Conservation (phyloP, 1,140 invertebrate species). For the Vanessa tameamea region DNA sequence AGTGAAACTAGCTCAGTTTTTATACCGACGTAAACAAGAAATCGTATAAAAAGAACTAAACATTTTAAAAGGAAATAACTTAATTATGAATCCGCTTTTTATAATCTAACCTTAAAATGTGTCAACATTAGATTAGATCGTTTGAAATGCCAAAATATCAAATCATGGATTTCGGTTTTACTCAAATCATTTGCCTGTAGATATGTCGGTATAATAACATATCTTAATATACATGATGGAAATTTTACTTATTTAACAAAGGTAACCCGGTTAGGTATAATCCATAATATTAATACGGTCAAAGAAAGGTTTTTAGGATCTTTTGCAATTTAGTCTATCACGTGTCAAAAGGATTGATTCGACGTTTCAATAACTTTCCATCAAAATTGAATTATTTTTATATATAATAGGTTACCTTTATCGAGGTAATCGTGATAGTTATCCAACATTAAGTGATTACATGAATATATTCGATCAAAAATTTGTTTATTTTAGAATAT, state of each 20-base stretch:
- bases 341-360: no score
- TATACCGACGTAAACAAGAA: background rate
- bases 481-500: no score
- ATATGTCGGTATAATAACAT: background rate
- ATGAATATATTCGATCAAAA: no score
- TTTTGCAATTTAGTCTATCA: no score
- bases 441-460: no score
- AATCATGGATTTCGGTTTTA: background rate
- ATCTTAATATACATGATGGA: background rate
- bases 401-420: no score
- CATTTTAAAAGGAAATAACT: constrained; percentile 3
- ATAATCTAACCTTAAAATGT: constrained; percentile 2
- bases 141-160: constrained; percentile 1
- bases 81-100: constrained; percentile 1
- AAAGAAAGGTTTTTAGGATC: no score
- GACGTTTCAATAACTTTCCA: no score
- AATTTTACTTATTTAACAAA: background rate
- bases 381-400: no score
- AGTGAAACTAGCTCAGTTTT: constrained; percentile 1
- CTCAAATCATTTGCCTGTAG: background rate
- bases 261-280: no score
- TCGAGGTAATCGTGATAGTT: no score
- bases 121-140: constrained; percentile 6
- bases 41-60: background rate
- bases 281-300: no score